A percentile compares a stretch with the other conserved stretches of the same genome.
Evolutionary conservation across 2,888 invertebrate genomes (phyloP).

Genomic region (Teinopalpus imperialis): DNA sequence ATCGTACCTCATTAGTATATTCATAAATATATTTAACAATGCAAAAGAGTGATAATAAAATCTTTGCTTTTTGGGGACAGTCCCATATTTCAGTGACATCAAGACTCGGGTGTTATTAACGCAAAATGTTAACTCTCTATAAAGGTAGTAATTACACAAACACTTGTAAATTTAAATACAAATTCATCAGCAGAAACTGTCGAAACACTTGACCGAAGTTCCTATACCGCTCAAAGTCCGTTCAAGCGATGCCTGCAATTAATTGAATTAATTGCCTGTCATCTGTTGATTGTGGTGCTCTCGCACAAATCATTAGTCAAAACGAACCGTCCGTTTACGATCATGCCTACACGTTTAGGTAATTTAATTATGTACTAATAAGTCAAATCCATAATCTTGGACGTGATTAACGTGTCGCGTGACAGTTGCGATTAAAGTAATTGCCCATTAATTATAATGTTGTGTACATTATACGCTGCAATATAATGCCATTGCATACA

Average conservation of each 20-base stretch:
- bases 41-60: too few species aligned
- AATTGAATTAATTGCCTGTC: constrained; percentile 68
- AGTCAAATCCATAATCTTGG: constrained; percentile 50
- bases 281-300: constrained; percentile 59
- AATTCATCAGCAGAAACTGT: constrained; percentile 8
- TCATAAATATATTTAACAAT: too few species aligned
- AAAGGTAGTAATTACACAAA: too few species aligned
- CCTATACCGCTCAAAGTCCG: constrained; percentile 7
- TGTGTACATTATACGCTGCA: constrained; percentile 30
- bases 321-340: constrained; percentile 46
- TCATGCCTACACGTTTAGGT: constrained; percentile 34
- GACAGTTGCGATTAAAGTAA: constrained; percentile 34
- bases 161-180: not conserved
- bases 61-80: too few species aligned
- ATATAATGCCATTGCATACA: not conserved
- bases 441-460: constrained; percentile 41
- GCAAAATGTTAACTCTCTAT: too few species aligned
- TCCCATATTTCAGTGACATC: too few species aligned
- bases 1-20: too few species aligned
- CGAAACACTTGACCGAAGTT: constrained; percentile 25
- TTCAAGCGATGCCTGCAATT: constrained; percentile 44
- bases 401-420: constrained; percentile 46
- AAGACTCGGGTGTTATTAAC: too few species aligned
- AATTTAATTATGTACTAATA: constrained; percentile 55
- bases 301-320: constrained; percentile 64